Evolutionary conservation across 2,113 vertebrate species (phyloP).

Genomic region (Melospiza melodia): DNA sequence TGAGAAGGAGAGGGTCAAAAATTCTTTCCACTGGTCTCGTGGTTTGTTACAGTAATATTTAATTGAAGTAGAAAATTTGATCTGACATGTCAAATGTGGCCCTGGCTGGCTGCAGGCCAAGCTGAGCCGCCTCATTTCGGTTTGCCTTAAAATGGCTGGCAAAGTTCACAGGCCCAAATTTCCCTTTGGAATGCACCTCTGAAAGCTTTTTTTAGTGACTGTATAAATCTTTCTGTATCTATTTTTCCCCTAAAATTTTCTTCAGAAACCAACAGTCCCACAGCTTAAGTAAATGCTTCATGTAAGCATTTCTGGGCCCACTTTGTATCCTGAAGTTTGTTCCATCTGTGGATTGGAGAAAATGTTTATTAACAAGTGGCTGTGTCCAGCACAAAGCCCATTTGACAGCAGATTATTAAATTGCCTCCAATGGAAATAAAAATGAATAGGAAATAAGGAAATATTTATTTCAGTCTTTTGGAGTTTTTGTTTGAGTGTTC

Average conservation of each 20-base stretch:
- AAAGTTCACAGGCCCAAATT: background rate
- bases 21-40: background rate
- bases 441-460: background rate
- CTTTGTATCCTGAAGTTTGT: background rate
- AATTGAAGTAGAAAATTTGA: constrained; percentile 27
- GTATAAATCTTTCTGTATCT: background rate
- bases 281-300: background rate
- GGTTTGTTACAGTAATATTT: background rate
- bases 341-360: background rate
- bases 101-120: background rate
- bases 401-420: background rate
- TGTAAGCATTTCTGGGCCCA: background rate
- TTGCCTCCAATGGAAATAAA: background rate
- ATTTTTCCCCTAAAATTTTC: background rate
- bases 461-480: background rate
- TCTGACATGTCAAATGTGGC: constrained; percentile 28
- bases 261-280: background rate
- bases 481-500: background rate
- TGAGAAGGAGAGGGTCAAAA: background rate
- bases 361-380: background rate
- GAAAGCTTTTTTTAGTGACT: background rate
- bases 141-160: constrained; percentile 24
- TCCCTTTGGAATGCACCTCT: background rate
- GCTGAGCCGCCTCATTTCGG: background rate
- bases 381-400: background rate